Evolutionary conservation across 2,797 vertebrate species (phyloP).

Genomic region (Anguilla marmorata): DNA sequence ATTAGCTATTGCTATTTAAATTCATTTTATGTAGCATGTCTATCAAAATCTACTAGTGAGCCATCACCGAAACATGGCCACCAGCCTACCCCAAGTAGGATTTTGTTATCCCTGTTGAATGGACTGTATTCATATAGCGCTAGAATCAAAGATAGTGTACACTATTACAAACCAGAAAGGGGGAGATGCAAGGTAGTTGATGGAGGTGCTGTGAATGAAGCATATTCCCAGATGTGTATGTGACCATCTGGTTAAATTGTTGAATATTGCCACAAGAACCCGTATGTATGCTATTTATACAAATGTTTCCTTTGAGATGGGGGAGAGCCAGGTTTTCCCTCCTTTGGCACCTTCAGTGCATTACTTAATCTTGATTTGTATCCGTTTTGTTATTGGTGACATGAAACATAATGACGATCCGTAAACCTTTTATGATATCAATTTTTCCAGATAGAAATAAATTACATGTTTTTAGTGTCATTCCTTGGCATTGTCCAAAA

Average conservation of each 20-base stretch:
- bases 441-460: slow-evolving; percentile 17
- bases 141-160: not conserved
- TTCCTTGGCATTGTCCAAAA: slow-evolving; percentile 17
- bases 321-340: not conserved
- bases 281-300: not conserved
- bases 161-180: not conserved
- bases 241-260: not conserved
- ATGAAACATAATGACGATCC: slow-evolving; percentile 29
- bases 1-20: not conserved
- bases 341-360: slow-evolving; percentile 13
- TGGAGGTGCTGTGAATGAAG: not conserved
- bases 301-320: slow-evolving; percentile 7
- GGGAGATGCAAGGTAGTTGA: not conserved
- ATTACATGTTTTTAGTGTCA: slow-evolving; percentile 9
- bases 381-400: not conserved
- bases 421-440: slow-evolving; percentile 13
- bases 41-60: not conserved
- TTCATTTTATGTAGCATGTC: not conserved
- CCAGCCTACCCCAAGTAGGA: not conserved
- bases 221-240: not conserved
- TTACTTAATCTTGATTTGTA: slow-evolving; percentile 25
- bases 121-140: not conserved
- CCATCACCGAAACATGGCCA: not conserved
- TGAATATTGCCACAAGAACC: not conserved
- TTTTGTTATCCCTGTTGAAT: not conserved